A percentile compares a stretch with the other conserved stretches of the same genome.
These are phyloP conservation scores for Crenichthys baileyi DNA, from an alignment of 2,797 vertebrate genomes.

Conservation along the genomic window DNA sequence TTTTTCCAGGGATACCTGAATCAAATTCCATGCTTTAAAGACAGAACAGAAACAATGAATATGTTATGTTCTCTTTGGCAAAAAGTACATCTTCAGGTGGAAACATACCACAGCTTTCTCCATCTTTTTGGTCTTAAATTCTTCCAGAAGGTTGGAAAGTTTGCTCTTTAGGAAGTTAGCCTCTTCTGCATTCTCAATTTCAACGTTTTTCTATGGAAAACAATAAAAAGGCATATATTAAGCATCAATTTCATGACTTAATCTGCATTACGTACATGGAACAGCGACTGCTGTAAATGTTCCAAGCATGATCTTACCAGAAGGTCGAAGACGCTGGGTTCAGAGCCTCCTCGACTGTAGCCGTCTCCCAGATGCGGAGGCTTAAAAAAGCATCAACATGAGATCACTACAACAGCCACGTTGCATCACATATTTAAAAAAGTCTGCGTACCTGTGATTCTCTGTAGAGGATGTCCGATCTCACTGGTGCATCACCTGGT, in stretches of 20 bases:
- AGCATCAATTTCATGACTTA: not conserved
- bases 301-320: conserved; percentile 65
- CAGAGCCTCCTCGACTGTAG: conserved; percentile 39
- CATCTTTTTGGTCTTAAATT: conserved; percentile 78
- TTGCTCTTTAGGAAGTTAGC: conserved; percentile 81
- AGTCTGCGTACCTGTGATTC: conserved; percentile 52
- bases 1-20: not conserved
- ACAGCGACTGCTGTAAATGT: not conserved
- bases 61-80: not conserved
- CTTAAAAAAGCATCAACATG: conserved; percentile 25
- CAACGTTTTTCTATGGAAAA: conserved; percentile 71
- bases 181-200: conserved; percentile 81
- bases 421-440: not conserved
- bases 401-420: not conserved
- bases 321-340: conserved; percentile 70
- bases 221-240: not conserved
- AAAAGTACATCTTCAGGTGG: not conserved
- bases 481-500: not conserved
- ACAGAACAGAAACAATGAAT: not conserved
- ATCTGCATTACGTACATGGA: not conserved
- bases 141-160: conserved; percentile 78
- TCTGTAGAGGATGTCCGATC: conserved; percentile 30
- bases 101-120: conserved; percentile 65
- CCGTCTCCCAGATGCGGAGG: conserved; percentile 29
- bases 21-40: not conserved